Base-by-base conservation (phyloP, 2,888 invertebrate genomes). In the Philereme vetulata region DNA sequence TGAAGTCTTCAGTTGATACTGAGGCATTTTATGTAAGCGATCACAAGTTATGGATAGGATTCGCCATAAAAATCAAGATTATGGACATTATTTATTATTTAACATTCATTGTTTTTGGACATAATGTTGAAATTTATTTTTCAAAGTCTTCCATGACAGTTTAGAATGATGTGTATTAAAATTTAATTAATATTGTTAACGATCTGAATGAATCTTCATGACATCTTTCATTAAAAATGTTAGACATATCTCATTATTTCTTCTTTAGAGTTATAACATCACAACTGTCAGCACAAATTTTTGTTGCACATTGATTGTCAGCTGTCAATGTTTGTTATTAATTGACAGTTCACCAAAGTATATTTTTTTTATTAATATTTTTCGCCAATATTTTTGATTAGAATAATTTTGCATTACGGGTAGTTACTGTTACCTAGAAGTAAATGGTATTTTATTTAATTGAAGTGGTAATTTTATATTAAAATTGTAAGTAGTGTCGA, bases 201-300 rank as follows among this genome's bases (percentile, higher is more conserved):
- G 59, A 66, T 69, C 64, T 65, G 51, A 73, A 70, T 65, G 66
- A 60, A 65, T 66, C 70, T 71, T 71, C 67, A 70, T 71, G 63
- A 71, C 65, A 71, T 74, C 66, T 73, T 72, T 67, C 69, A 75
- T 77, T 71, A 78, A 76, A 80, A 82, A 69, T 85, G 57, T 58
- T 51, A 83, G 78, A 86, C 86, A 86, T 86, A 85, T 86, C 86
- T 81, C 74, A 81, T 79, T 69, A 72, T 72, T 79, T 77, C 75
- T 78, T 78, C 64, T 70, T 64, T 60, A 54, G 42, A 51, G 55
- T 43, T 42, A 9, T 8, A 48, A 45, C 49, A 50, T 61, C 46
- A 62, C 56, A 59, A 38, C 56, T 54, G 53, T 53, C 47, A 43
- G 52, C 58, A 62, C 63, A 62, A 71, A 56, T 71, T 67, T 70